phyloP scores from a whole-genome alignment of 2,888 invertebrate genomes.

The Liodrosophila aerea region DNA sequence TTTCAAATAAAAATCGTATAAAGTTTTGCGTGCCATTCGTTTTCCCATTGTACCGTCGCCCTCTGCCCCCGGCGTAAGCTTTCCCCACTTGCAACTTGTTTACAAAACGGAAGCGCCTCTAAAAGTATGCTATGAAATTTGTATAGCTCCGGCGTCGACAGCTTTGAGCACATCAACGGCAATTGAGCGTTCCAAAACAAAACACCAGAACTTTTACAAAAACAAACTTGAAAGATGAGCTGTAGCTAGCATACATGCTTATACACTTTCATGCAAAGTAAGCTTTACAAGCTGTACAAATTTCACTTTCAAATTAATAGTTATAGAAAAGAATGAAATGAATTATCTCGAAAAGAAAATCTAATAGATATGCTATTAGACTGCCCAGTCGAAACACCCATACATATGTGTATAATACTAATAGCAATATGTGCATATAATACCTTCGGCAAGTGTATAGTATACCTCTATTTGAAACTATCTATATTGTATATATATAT shows the following conservation, averaged over 20 bases:
- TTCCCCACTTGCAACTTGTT: slow-evolving; percentile 46
- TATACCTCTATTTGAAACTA: too few relatives aligned
- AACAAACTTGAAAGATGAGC: slow-evolving; percentile 6
- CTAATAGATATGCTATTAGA: too few relatives aligned
- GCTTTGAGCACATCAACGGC: slow-evolving; percentile 61
- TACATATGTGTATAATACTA: too few relatives aligned
- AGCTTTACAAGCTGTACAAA: too few relatives aligned
- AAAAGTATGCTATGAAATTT: slow-evolving; percentile 71
- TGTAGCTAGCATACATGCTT: slow-evolving; percentile 27
- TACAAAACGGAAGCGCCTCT: slow-evolving; percentile 64
- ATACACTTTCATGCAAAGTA: slow-evolving; percentile 44
- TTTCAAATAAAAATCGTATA: slow-evolving; percentile 66
- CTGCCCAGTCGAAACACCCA: not conserved
- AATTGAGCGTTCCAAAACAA: slow-evolving; percentile 50
- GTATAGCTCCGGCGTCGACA: slow-evolving; percentile 44
- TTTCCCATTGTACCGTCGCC: slow-evolving; percentile 21
- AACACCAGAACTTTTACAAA: slow-evolving; percentile 31
- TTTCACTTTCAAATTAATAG: too few relatives aligned
- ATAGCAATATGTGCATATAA: too few relatives aligned
- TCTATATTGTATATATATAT: too few relatives aligned
- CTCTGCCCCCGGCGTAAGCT: too few relatives aligned
- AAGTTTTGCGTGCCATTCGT: slow-evolving; percentile 47
- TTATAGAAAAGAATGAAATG: too few relatives aligned
- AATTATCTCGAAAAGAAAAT: too few relatives aligned
- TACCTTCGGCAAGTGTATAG: too few relatives aligned